A percentile compares a stretch with the other conserved stretches of the same genome.
Evolutionary conservation across 23 tunicate genomes (phyloP).

Genomic region (Trididemnum nubilum): DNA sequence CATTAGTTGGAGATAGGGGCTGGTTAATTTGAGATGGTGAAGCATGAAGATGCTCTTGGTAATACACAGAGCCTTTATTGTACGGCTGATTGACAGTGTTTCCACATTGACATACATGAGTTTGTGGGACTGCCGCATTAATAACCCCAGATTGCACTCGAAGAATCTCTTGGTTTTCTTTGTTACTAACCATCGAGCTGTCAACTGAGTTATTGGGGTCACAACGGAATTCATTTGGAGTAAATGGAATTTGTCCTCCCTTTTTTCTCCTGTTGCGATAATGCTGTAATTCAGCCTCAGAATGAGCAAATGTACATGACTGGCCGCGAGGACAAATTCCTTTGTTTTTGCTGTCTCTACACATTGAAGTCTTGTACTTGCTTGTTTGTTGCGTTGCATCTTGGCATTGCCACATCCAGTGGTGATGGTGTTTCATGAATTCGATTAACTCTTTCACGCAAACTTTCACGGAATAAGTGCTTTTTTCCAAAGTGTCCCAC

Average conservation of each 20-base stretch:
- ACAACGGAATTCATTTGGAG: not conserved
- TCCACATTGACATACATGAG: conserved; percentile 31
- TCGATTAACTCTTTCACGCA: conserved; percentile 45
- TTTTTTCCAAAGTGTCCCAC: conserved; percentile 49
- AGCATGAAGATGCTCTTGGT: not conserved
- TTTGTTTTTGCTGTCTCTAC: conserved; percentile 75
- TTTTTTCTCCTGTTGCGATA: conserved; percentile 71
- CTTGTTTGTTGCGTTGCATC: conserved; percentile 67
- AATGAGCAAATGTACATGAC: conserved; percentile 87
- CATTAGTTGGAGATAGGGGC: not conserved
- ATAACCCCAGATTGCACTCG: not conserved
- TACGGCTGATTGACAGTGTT: conserved; percentile 14
- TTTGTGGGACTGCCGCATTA: not conserved
- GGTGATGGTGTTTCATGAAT: conserved; percentile 50
- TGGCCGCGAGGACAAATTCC: conserved; percentile 87
- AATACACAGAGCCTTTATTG: not conserved
- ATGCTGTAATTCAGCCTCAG: conserved; percentile 79
- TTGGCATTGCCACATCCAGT: conserved; percentile 63
- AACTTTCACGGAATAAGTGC: conserved; percentile 43
- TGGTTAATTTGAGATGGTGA: not conserved
- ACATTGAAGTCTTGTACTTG: conserved; percentile 86
- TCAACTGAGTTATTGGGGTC: not conserved
- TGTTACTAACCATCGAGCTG: not conserved
- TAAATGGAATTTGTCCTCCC: conserved; percentile 36
- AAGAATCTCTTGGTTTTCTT: not conserved